Evolutionary conservation across 2,797 vertebrate genomes (phyloP).

Genomic region (Mus caroli): DNA sequence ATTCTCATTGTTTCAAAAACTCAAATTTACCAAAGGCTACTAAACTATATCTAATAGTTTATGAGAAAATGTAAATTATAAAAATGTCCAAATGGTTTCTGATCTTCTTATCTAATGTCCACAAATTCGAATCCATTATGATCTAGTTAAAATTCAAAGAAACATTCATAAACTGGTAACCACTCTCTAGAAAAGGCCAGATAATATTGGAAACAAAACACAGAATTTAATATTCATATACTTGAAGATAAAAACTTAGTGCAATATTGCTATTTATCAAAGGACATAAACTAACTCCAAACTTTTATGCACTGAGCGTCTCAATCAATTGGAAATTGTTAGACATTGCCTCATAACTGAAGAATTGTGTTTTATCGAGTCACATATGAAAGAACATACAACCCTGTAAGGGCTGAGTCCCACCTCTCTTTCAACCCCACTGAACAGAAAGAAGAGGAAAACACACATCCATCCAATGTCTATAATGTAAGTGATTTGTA

Average conservation of each 20-base stretch:
- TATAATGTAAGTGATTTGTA: neutral
- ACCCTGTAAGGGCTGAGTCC: neutral
- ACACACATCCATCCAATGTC: neutral
- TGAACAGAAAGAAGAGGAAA: constrained; percentile 43
- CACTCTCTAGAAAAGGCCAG: neutral
- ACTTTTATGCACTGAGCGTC: constrained; percentile 31
- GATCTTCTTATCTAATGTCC: neutral
- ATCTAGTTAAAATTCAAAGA: constrained; percentile 4
- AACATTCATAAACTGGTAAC: neutral
- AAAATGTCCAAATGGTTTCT: neutral
- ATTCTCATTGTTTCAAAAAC: constrained; percentile 1
- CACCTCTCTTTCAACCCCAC: neutral
- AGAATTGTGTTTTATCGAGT: constrained; percentile 10
- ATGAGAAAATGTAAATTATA: constrained; percentile 20
- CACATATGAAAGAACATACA: constrained; percentile 22
- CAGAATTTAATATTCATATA: neutral
- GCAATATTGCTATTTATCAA: constrained; percentile 20
- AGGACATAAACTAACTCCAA: neutral
- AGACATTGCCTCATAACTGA: constrained; percentile 26
- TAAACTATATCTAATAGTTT: neutral
- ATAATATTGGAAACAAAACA: neutral
- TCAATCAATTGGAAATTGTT: constrained; percentile 35
- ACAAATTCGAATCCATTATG: neutral
- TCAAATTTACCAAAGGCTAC: neutral
- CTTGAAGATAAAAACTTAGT: constrained; percentile 15